phyloP scores from a whole-genome alignment of 2,888 invertebrate genomes.

The Drosophila nigricruria region DNA sequence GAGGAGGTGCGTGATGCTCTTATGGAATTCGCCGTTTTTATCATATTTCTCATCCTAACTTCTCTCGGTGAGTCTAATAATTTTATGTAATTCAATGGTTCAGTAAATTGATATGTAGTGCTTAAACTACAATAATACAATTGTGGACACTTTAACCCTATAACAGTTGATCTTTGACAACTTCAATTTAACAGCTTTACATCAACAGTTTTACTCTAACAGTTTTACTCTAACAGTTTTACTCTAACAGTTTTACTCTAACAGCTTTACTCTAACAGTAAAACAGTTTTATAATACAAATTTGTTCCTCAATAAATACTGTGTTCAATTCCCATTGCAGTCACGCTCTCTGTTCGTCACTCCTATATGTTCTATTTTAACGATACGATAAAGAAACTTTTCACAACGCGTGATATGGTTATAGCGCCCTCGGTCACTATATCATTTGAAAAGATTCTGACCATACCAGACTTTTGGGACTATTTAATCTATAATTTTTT shows the following conservation, averaged over 20 bases:
- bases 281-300: too few species aligned
- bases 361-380: constrained; percentile 73
- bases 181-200: neutral
- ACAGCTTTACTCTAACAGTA: neutral
- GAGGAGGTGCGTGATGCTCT: constrained; percentile 74
- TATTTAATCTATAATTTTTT: constrained; percentile 59
- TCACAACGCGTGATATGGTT: constrained; percentile 50
- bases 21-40: constrained; percentile 64
- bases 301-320: neutral
- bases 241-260: neutral
- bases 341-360: constrained; percentile 64
- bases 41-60: constrained; percentile 66
- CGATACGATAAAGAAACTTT: constrained; percentile 61
- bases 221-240: too few species aligned
- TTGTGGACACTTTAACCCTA: too few species aligned
- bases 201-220: too few species aligned
- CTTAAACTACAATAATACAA: neutral
- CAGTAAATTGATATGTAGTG: neutral
- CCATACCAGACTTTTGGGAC: constrained; percentile 74
- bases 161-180: too few species aligned
- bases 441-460: constrained; percentile 56
- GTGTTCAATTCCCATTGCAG: constrained; percentile 30
- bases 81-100: neutral
- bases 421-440: constrained; percentile 56
- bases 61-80: constrained; percentile 54